These are phyloP conservation scores for Elephas maximus DNA, from an alignment of 2,113 vertebrate species.

Conservation along the genomic window DNA sequence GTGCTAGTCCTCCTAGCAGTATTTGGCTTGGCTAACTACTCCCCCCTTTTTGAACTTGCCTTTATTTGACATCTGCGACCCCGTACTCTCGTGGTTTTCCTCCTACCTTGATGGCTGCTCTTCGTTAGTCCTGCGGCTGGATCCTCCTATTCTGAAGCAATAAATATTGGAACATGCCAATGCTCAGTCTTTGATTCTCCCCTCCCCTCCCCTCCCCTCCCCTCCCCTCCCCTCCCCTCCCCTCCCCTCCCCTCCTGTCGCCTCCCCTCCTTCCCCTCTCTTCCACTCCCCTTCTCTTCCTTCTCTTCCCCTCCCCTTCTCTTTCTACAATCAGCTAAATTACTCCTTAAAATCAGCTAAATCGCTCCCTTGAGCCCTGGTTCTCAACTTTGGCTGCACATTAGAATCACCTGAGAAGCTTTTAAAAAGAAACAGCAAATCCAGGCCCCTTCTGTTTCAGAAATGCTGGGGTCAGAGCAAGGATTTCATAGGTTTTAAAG, in stretches of 20 bases:
- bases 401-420: neutral
- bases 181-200: neutral
- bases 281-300: too few species aligned
- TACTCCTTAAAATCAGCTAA: neutral
- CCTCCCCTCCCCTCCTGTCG: neutral
- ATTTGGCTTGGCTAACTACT: neutral
- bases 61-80: constrained; percentile 6
- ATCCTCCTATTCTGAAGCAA: neutral
- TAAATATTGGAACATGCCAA: neutral
- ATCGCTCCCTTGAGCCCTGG: neutral
- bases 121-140: neutral
- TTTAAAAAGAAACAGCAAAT: neutral
- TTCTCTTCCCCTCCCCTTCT: too few species aligned
- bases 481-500: constrained; percentile 17
- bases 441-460: neutral
- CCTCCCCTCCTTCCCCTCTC: too few species aligned
- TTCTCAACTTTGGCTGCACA: neutral
- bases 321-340: too few species aligned
- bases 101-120: neutral
- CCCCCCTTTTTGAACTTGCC: neutral
- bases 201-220: neutral
- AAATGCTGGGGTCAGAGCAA: neutral
- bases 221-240: neutral
- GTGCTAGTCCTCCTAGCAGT: neutral
- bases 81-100: neutral